These are phyloP conservation scores for Sinotaia quadrata DNA, from an alignment of 2,888 invertebrate species.

Conservation along the genomic window DNA sequence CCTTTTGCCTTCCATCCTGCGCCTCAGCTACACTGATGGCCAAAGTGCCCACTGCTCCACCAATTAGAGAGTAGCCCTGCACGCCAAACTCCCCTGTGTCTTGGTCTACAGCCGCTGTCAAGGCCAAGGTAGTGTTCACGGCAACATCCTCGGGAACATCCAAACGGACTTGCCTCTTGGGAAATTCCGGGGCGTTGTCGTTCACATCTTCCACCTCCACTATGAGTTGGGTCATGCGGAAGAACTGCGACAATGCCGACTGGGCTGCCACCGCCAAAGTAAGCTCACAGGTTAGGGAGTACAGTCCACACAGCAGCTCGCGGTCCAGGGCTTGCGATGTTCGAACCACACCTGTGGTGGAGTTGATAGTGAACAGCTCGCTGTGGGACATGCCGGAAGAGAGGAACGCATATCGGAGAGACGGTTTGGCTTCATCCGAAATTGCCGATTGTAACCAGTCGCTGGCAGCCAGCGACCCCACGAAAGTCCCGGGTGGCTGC, in stretches of 20 bases:
- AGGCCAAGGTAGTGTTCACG: slow-evolving; percentile 12
- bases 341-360: slow-evolving; percentile 85
- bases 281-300: slow-evolving; percentile 33
- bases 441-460: slow-evolving; percentile 37
- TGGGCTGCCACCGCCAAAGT: slow-evolving; percentile 40
- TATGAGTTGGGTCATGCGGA: slow-evolving; percentile 75
- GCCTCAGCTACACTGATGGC: slow-evolving; percentile 12
- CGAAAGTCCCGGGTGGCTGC: slow-evolving; percentile 48
- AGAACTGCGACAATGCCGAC: slow-evolving; percentile 58
- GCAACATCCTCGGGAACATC: slow-evolving; percentile 16
- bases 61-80: slow-evolving; percentile 14
- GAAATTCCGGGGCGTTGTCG: slow-evolving; percentile 17
- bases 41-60: background rate
- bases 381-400: slow-evolving; percentile 35
- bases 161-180: background rate
- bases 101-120: slow-evolving; percentile 19
- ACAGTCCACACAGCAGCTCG: slow-evolving; percentile 40
- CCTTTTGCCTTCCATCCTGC: slow-evolving; percentile 19
- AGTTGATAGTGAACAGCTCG: slow-evolving; percentile 85
- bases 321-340: slow-evolving; percentile 74
- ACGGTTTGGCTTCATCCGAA: slow-evolving; percentile 38
- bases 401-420: slow-evolving; percentile 43
- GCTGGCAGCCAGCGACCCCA: slow-evolving; percentile 70
- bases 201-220: slow-evolving; percentile 23
- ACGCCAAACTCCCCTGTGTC: slow-evolving; percentile 14